Evolutionary conservation across 2,888 invertebrate species (phyloP), one percentile per base, ranked within the genome.

Genomic region (Spodoptera littoralis): DNA sequence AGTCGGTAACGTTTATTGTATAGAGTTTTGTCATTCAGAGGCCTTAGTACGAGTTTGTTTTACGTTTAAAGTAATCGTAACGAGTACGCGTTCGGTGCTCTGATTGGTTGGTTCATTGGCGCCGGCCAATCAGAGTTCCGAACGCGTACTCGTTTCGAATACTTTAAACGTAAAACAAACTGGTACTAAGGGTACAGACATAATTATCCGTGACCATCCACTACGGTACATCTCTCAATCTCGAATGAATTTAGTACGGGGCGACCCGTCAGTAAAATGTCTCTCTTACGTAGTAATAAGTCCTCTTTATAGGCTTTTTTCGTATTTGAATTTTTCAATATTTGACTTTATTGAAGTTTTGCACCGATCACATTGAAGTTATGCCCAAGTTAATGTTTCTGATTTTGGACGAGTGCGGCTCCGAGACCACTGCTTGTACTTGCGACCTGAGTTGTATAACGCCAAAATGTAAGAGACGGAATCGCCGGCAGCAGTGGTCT

Each of bases 341-440:
- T 83, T 84, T 81, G 78, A 80, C 77, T 70, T 82, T 80, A 85
- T 82, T 84, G 82, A 83, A 83, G 84, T 85, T 84, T 86, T 83
- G 85, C 88, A 86, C 85, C 79, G 76, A 81, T 81, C 82, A 81
- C 84, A 79, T 81, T 79, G 73, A 73, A 80, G 77, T 86, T 85
- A 84, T 77, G 65, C 71, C 79, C 81, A 84, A 83, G 84, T 87
- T 87, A 77, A 87, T 83, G 84, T 88, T 88, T 86, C 74, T 77
- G 60, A 77, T 83, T 74, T 75, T 72, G 65, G 48, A 67, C 53
- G 57, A 65, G 58, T 73, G 75, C 73, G 66, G 68, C 75, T 64
- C 61, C 68, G 79, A 75, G 77, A 73, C 68, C 69, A 71, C 65
- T 65, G 80, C 57, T 56, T 50, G 8, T 24, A 6, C 54, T 48